Conservation (phyloP, 2,797 vertebrate genomes). For the Iguana delicatissima region DNA sequence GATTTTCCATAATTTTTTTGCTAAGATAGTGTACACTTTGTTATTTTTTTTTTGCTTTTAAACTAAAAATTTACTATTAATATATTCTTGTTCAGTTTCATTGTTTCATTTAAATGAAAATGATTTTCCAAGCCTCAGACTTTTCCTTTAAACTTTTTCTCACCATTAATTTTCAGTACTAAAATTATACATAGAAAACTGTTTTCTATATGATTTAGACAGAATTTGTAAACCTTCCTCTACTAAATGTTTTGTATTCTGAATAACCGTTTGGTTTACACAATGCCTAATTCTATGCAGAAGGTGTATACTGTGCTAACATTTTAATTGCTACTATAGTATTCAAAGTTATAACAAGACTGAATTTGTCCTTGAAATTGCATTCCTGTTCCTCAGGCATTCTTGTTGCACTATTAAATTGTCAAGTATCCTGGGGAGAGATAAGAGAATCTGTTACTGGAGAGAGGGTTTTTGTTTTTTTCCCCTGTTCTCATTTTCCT, state of each 20-base stretch:
- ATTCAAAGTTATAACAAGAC: not conserved
- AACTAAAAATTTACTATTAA: conserved; percentile 25
- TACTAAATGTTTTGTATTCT: not conserved
- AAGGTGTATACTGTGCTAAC: not conserved
- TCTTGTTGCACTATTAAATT: conserved; percentile 6
- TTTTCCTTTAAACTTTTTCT: not conserved
- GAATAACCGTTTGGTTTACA: not conserved
- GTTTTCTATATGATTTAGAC: not conserved
- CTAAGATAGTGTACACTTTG: not conserved
- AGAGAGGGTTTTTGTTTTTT: not conserved
- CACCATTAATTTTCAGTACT: not conserved
- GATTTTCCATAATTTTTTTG: conserved; percentile 21
- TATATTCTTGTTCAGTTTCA: conserved; percentile 27
- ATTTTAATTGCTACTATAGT: not conserved
- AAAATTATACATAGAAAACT: not conserved
- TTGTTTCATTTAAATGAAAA: conserved; percentile 43
- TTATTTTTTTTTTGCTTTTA: conserved; percentile 43
- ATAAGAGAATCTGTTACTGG: not conserved
- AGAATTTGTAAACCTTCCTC: not conserved
- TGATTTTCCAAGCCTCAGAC: not conserved
- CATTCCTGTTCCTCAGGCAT: not conserved
- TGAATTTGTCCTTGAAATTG: not conserved
- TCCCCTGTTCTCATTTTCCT: not conserved
- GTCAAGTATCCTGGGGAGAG: not conserved
- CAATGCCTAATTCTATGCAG: not conserved